Base-by-base conservation (phyloP, 2,888 invertebrate genomes). In the Cerceris rybyensis region DNA sequence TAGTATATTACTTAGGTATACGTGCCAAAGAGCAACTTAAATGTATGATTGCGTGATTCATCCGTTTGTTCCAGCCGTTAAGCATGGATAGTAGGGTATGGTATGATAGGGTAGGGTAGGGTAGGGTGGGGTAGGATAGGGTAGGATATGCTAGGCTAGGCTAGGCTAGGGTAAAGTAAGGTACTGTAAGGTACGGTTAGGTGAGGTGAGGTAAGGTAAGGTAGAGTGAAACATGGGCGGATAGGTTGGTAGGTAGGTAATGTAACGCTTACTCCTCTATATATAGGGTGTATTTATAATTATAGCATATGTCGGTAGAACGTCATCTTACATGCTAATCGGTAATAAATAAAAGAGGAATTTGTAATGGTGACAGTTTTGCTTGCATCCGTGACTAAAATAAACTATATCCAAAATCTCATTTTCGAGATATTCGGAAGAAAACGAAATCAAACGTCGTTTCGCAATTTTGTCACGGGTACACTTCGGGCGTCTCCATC, bases 1-100 rank as follows among this genome's bases (percentile, higher is more conserved):
- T 91, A 91, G 90, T 90, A 92, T 91, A 92, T 91, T 91, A 92
- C 91, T 92, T 91, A 92, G 90, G 88, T 91, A 92, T 92, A 92
- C 89, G 92, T 92, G 92, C 92, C 91, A 92, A 92, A 90, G 92
- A 92, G 92, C 91, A 92, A 92, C 92, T 92, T 92, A 92, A 92
- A 91, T 90, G 89, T 92, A 92, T 92, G 92, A 92, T 92, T 92
- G 92, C 92, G 92, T 92, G 92, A 91, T 92, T 92, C 81, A 81
- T 86, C 89, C 90, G 90, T 90, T 89, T 90, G 89, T 90, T 90
- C 88, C 87, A 89, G 88, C 89, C 88, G 88, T 87, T 83, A 85
- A 87, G 87, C 86, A 84, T 85, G 86, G 82, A 80, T 86, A 78
- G 85, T 72, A 78, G 68, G 79, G 78, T 82, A 72, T 67, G 77